These are phyloP conservation scores for Beris chalybata DNA, from an alignment of 2,888 invertebrate genomes.

Conservation along the genomic window DNA sequence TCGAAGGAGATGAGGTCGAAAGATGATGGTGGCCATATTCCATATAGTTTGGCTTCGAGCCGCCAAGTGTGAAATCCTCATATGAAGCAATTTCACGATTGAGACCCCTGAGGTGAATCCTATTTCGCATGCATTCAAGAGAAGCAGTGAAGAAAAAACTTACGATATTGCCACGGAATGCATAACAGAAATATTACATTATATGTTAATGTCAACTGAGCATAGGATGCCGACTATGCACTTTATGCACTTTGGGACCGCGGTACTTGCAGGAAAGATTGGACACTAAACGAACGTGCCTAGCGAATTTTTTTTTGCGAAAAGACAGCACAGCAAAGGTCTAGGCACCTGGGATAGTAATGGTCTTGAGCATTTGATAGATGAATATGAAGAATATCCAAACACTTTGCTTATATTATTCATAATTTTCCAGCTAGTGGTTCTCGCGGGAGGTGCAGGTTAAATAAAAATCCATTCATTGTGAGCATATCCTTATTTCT, in stretches of 20 bases:
- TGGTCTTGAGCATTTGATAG: neutral
- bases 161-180: slow-evolving; percentile 30
- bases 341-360: too few relatives aligned
- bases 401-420: neutral
- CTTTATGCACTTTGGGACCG: too few relatives aligned
- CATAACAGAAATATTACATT: slow-evolving; percentile 38
- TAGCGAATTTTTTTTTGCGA: too few relatives aligned
- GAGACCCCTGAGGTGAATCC: slow-evolving; percentile 40
- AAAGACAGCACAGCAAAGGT: too few relatives aligned
- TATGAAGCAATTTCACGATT: slow-evolving; percentile 38
- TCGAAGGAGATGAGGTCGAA: slow-evolving; percentile 29
- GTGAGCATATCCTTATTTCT: neutral
- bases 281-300: too few relatives aligned
- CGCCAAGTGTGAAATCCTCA: slow-evolving; percentile 37
- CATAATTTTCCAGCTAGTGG: neutral
- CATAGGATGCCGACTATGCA: neutral
- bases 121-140: slow-evolving; percentile 37
- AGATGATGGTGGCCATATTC: slow-evolving; percentile 16
- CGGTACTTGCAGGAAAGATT: too few relatives aligned
- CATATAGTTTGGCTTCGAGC: slow-evolving; percentile 4
- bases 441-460: neutral
- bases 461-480: neutral
- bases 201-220: slow-evolving; percentile 38
- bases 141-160: slow-evolving; percentile 25
- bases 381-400: neutral